A percentile compares a stretch with the other conserved stretches of the same genome.
phyloP scores from a whole-genome alignment of 1,140 invertebrate species.

The Lepidurus arcticus region DNA sequence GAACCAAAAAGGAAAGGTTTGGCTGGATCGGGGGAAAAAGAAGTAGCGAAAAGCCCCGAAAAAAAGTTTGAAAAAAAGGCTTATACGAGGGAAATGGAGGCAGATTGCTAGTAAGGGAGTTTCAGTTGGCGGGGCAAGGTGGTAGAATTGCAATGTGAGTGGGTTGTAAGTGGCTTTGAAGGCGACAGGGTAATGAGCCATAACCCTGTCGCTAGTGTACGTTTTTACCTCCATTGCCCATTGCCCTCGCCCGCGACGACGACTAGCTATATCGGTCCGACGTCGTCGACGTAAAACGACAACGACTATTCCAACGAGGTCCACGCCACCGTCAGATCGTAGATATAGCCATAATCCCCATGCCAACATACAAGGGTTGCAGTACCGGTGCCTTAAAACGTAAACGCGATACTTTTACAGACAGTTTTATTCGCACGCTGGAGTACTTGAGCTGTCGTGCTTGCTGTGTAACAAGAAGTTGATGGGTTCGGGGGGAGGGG shows the following conservation, averaged over 20 bases:
- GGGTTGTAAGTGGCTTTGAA: slow-evolving; percentile 21
- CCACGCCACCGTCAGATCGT: slow-evolving; percentile 16
- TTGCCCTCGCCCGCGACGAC: slow-evolving; percentile 15
- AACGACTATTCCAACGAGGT: slow-evolving; percentile 8
- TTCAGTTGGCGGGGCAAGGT: not conserved
- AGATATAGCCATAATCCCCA: slow-evolving; percentile 18
- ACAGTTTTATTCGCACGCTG: not conserved
- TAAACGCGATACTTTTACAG: not conserved
- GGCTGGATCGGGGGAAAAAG: not conserved
- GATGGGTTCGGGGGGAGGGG: not conserved
- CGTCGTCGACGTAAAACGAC: slow-evolving; percentile 5
- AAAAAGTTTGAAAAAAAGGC: not conserved
- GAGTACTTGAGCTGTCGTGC: not conserved
- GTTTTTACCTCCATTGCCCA: slow-evolving; percentile 21
- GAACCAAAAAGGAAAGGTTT: not conserved
- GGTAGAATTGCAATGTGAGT: slow-evolving; percentile 21
- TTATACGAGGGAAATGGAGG: not conserved
- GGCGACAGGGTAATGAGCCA: slow-evolving; percentile 17
- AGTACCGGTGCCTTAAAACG: not conserved
- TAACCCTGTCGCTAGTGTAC: slow-evolving; percentile 21
- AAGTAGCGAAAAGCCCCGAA: not conserved
- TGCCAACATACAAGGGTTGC: not conserved
- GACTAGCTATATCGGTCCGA: not conserved
- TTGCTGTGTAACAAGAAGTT: not conserved
- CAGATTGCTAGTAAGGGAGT: slow-evolving; percentile 21